Conservation (phyloP, 2,797 vertebrate genomes). For the Neosilurus mollespiculum region DNA sequence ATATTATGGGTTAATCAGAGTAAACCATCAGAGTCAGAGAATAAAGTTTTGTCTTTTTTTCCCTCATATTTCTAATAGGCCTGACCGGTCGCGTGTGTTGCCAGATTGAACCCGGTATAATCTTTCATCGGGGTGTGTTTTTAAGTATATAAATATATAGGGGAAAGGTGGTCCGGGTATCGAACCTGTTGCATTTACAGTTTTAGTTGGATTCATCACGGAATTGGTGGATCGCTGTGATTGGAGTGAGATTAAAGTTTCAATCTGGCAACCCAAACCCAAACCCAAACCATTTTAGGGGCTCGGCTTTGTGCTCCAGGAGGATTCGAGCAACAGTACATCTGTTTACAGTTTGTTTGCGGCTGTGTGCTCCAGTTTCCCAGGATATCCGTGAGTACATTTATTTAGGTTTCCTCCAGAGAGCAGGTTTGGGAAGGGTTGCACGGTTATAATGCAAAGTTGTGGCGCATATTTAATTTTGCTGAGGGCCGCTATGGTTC, state of each 20-base stretch:
- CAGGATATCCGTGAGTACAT: constrained; percentile 65
- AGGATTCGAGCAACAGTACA: neutral
- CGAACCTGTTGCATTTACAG: neutral
- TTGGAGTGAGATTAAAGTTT: neutral
- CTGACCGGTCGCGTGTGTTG: neutral
- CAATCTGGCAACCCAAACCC: constrained; percentile 27
- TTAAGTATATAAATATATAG: neutral
- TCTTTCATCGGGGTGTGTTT: neutral
- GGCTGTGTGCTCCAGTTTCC: constrained; percentile 32
- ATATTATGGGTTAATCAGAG: neutral
- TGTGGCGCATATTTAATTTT: neutral
- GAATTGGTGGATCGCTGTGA: neutral
- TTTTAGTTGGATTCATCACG: neutral
- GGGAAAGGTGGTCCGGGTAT: neutral
- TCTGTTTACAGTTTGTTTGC: constrained; percentile 21
- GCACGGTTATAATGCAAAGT: neutral
- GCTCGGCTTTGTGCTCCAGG: neutral
- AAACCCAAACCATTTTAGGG: neutral
- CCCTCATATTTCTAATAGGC: neutral
- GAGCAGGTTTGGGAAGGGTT: neutral
- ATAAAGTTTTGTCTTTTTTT: no score
- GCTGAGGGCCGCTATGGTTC: neutral
- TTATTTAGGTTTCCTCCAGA: neutral
- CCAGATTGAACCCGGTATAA: neutral
- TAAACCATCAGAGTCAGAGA: neutral